Base-by-base conservation (phyloP, 2,888 invertebrate species). In the Pristionchus arcanus region DNA sequence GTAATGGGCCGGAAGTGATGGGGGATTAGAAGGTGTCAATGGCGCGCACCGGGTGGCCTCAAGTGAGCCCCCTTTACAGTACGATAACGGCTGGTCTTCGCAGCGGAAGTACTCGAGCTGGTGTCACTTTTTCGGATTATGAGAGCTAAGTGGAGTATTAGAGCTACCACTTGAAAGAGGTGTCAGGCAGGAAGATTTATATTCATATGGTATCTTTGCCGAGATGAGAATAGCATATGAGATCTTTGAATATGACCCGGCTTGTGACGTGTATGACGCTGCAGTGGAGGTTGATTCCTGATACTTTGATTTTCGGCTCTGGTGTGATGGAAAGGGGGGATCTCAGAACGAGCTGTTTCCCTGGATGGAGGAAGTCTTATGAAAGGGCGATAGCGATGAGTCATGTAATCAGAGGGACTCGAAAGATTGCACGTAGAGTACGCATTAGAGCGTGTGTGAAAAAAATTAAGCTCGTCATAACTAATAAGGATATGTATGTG, bases 1-100 rank as follows among this genome's bases (percentile, higher is more conserved):
- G 84, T 84, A 84, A 84, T 84, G 84, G n/a, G 53, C 84, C 59
- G 84, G 84, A 85, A 85, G 37, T 85, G 84, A 59, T 55, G 5
- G 55, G 5, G 55, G 59, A 59, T 85, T 85, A 59, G 59, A 28
- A 59, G 84, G 84, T 77, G 37, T 37, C 25, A n/a, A 53, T 81
- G 81, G 49, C 49, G 81, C 81, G 42, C 77, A n/a, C 49, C 49
- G 81, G 81, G 81, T 81, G 81, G 81, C 28, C 81, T 81, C 28
- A 77, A 42, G 34, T 77, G 71, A 71, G 19, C 3, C 16, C 74
- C 19, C 49, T 49, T 81, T 42, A 49, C 81, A 49, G 81, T 37
- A 74, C 34, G 4, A 21, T 15, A 71, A 71, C 31, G 31, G 21
- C 81, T 53, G 49, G 28, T n/a, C 53, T 49, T n/a, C 81, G 4